Percentiles rank a stretch among this genome's conserved stretches.
These are phyloP conservation scores for Tolmerus cingulatus DNA, from an alignment of 2,888 invertebrate genomes.

Conservation along the genomic window DNA sequence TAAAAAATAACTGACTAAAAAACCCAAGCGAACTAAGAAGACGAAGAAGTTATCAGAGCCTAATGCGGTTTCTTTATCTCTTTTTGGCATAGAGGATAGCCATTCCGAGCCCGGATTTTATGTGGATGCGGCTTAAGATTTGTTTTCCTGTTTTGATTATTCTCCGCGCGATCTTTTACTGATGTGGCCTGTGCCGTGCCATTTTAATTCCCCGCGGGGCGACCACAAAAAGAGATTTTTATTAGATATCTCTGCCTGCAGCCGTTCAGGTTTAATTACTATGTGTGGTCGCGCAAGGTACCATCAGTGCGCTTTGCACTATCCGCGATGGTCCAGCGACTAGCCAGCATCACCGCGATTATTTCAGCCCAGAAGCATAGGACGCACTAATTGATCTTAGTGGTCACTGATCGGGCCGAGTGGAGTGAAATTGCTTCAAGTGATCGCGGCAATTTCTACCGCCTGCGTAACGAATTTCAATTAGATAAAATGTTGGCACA, in stretches of 20 bases:
- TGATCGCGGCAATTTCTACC: not conserved
- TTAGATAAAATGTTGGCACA: not conserved
- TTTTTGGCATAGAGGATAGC: not conserved
- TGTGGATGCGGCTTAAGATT: constrained; percentile 14
- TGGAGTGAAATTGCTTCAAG: not conserved
- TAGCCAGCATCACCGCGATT: not conserved
- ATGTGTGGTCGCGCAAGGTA: not conserved
- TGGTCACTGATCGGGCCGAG: not conserved
- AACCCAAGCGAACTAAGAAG: not conserved
- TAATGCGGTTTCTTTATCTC: constrained; percentile 31
- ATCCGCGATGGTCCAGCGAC: not conserved
- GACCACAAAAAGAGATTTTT: constrained; percentile 1
- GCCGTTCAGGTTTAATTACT: not conserved
- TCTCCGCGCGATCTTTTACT: constrained; percentile 1
- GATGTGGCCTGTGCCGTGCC: constrained; percentile 44
- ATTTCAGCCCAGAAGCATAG: not conserved
- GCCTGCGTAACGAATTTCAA: not conserved
- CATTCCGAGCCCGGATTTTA: not conserved
- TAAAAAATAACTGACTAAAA: not conserved
- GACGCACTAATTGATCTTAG: not conserved
- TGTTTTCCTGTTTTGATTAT: constrained; percentile 37
- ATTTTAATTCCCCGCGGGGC: constrained; percentile 44
- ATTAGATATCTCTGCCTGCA: constrained; percentile 5
- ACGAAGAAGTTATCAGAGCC: constrained; percentile 36
- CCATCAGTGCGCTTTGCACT: not conserved